Percentiles rank a stretch among this genome's conserved stretches.
Evolutionary conservation across 1,140 invertebrate genomes (phyloP).

Genomic region (Ceratina australensis): DNA sequence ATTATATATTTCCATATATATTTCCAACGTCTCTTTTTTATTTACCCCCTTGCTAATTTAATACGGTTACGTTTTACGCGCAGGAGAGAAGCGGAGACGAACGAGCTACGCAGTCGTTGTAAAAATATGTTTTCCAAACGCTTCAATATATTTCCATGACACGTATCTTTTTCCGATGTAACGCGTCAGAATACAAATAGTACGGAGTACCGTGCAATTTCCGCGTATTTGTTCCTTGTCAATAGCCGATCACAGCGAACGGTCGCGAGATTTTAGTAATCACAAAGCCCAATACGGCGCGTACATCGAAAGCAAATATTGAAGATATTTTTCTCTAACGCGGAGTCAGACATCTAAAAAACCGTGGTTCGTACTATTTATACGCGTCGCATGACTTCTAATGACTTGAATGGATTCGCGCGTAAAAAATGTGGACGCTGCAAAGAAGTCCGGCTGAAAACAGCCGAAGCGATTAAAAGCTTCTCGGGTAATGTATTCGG

Average conservation of each 20-base stretch:
- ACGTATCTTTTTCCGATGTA: background rate
- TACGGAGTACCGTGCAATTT: background rate
- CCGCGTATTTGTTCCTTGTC: constrained; percentile 4
- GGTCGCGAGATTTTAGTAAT: background rate
- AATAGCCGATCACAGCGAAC: background rate
- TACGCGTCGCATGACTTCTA: background rate
- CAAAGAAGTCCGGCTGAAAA: background rate
- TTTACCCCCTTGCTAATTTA: too few species aligned
- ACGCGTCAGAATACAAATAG: background rate
- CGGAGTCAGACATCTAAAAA: too few species aligned
- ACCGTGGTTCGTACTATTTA: too few species aligned
- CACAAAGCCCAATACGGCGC: background rate
- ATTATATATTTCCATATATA: too few species aligned
- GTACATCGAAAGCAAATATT: background rate
- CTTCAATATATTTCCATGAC: background rate
- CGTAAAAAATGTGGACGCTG: background rate
- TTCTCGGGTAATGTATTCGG: background rate
- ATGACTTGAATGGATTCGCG: too few species aligned
- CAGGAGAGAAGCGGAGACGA: too few species aligned
- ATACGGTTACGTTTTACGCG: too few species aligned
- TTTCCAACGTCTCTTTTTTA: constrained; percentile 57
- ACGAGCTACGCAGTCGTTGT: too few species aligned
- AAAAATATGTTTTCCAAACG: background rate
- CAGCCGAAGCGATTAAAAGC: background rate
- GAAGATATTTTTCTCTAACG: background rate